A percentile compares a stretch with the other conserved stretches of the same genome.
Conservation (phyloP, 2,888 invertebrate genomes). For the Callinectes sapidus region DNA sequence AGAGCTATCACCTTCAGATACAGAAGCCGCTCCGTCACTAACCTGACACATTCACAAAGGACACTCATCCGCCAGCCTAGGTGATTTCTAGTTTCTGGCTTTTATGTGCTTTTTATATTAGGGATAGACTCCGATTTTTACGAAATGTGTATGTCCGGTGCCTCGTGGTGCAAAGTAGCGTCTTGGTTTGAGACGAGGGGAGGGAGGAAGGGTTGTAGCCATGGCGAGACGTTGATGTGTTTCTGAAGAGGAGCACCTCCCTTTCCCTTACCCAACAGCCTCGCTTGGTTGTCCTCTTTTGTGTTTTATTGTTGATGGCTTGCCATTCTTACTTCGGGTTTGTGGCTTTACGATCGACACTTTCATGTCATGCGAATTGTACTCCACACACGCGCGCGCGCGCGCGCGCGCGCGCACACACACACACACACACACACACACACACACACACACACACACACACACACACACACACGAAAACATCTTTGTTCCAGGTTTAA, state of each 20-base stretch:
- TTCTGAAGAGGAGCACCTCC: neutral
- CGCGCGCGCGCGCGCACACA: neutral
- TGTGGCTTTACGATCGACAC: neutral
- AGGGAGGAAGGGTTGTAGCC: neutral
- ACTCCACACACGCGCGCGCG: neutral
- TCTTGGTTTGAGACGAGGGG: neutral
- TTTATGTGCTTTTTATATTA: neutral
- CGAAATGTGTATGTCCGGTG: neutral
- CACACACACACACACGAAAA: too few relatives aligned
- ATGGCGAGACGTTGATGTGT: neutral
- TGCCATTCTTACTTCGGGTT: neutral
- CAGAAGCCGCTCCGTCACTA: neutral
- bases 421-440: slow-evolving; percentile 10
- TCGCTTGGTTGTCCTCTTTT: neutral
- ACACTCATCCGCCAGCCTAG: neutral
- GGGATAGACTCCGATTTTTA: neutral
- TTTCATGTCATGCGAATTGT: neutral
- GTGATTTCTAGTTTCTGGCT: neutral
- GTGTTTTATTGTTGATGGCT: slow-evolving; percentile 17
- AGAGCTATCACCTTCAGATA: neutral
- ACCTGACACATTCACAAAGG: neutral
- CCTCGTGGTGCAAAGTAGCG: neutral
- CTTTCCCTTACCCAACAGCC: neutral
- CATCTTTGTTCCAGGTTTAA: too few relatives aligned
- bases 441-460: neutral